Evolutionary conservation across 2,113 vertebrate species (phyloP).

Genomic region (Centropristis striata): DNA sequence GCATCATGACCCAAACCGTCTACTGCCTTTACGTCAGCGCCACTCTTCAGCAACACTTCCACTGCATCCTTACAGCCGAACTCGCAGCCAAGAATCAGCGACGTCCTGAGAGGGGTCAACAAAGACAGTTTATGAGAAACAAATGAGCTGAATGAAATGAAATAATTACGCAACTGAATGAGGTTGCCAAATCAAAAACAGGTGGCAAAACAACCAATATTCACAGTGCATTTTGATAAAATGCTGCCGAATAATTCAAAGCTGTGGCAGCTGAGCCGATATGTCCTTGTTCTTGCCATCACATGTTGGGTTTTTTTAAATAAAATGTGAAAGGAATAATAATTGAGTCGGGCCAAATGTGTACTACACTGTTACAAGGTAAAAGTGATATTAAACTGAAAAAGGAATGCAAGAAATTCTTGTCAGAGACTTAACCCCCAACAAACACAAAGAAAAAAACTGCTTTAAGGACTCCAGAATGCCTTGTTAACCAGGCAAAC

Average conservation of each 20-base stretch:
- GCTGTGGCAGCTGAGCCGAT: neutral
- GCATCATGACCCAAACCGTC: conserved; percentile 92
- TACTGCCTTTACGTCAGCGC: conserved; percentile 87
- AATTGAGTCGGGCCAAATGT: neutral
- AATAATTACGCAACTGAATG: neutral
- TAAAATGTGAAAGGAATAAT: neutral
- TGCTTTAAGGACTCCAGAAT: too few relatives aligned
- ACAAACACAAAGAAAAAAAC: neutral
- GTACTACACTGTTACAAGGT: neutral
- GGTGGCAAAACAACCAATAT: neutral
- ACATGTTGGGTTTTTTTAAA: neutral
- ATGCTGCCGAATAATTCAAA: neutral
- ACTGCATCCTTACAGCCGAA: conserved; percentile 94
- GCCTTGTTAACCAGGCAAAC: neutral
- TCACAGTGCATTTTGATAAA: neutral
- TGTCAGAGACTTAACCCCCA: neutral
- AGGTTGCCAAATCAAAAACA: neutral
- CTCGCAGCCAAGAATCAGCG: conserved; percentile 95
- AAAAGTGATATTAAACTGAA: neutral
- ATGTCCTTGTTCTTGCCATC: neutral
- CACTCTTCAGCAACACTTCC: conserved; percentile 91
- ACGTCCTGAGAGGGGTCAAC: conserved; percentile 85
- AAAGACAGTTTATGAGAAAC: neutral
- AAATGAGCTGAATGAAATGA: neutral
- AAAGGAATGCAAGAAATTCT: neutral